Percentiles rank a stretch among this genome's conserved stretches.
Conservation (phyloP, 2,113 vertebrate genomes). For the Steatornis caripensis region DNA sequence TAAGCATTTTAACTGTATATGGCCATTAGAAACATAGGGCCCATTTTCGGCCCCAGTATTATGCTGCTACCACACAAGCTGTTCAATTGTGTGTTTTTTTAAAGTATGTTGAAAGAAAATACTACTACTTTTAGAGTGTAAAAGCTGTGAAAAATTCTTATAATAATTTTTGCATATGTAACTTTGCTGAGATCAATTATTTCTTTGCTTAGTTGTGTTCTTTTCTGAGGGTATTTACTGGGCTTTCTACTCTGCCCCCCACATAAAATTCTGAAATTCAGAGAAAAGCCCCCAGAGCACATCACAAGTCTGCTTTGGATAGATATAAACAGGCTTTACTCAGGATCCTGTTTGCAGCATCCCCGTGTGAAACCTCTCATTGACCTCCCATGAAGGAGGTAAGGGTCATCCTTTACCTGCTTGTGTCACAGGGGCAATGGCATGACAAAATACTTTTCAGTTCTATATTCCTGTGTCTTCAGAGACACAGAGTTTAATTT, state of each 20-base stretch:
- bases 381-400: background rate
- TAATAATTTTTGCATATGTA: background rate
- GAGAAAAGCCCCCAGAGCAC: background rate
- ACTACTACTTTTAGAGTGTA: background rate
- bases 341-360: background rate
- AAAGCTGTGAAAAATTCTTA: background rate
- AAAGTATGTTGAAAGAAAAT: background rate
- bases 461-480: background rate
- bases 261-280: background rate
- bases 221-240: background rate
- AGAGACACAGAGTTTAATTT: background rate
- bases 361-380: background rate
- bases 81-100: background rate
- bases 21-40: background rate
- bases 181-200: background rate
- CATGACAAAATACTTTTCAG: background rate
- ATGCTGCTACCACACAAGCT: background rate
- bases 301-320: background rate
- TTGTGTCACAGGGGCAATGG: rapidly evolving
- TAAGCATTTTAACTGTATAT: background rate
- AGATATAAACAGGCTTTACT: background rate
- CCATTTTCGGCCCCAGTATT: background rate
- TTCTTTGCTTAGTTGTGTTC: background rate
- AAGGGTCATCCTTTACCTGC: background rate
- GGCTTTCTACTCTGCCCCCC: background rate